Evolutionary conservation across 2,888 invertebrate genomes (phyloP).

Genomic region (Amblyjoppa fuscipennis): DNA sequence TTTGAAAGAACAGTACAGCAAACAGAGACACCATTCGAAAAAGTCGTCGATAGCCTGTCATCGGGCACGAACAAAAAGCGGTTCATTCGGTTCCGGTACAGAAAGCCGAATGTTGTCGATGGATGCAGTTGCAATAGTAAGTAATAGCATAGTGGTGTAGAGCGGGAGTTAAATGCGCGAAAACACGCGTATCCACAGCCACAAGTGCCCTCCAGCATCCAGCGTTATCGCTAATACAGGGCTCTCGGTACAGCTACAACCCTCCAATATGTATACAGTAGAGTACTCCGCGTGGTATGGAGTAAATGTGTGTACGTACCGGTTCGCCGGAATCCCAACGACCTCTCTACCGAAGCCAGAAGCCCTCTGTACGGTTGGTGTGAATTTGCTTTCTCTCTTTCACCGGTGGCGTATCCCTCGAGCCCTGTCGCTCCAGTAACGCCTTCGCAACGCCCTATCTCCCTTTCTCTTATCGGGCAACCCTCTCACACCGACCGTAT

Average conservation of each 20-base stretch:
- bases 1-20: not conserved
- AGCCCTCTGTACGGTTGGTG: conserved; percentile 50
- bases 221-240: conserved; percentile 78
- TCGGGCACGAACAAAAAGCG: not conserved
- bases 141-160: not conserved
- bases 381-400: conserved; percentile 63
- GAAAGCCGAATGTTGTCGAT: not conserved
- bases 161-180: conserved; percentile 76
- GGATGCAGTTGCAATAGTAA: not conserved
- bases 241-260: conserved; percentile 68
- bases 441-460: conserved; percentile 24
- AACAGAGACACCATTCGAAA: not conserved
- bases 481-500: conserved; percentile 50
- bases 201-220: conserved; percentile 75
- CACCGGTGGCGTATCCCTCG: conserved; percentile 24
- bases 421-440: conserved; percentile 38
- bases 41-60: not conserved
- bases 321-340: conserved; percentile 64
- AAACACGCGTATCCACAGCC: conserved; percentile 79
- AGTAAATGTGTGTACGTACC: conserved; percentile 50
- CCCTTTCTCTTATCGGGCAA: conserved; percentile 23
- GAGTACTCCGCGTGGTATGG: conserved; percentile 33
- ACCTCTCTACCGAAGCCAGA: conserved; percentile 55
- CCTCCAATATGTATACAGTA: not conserved
- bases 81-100: not conserved